These are phyloP conservation scores for Eupithecia centaureata DNA, from an alignment of 2,888 invertebrate species.

Conservation along the genomic window DNA sequence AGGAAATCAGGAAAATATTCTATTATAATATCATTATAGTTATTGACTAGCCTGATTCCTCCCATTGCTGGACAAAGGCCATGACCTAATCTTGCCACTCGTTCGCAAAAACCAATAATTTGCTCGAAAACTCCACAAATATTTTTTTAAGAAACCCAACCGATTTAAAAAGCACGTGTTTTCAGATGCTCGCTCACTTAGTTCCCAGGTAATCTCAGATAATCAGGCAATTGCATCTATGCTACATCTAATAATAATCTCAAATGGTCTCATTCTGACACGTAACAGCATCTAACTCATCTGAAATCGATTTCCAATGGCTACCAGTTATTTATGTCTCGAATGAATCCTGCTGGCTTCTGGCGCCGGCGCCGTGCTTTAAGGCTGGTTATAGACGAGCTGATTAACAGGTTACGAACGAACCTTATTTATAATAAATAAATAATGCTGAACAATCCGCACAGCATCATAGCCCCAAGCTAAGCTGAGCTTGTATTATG, in stretches of 20 bases:
- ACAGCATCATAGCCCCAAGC: no score
- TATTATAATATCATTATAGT: no score
- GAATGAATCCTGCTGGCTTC: constrained; percentile 18
- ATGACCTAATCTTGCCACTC: no score
- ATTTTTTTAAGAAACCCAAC: no score
- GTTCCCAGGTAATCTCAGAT: not conserved
- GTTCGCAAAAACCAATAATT: no score
- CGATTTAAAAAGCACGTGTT: not conserved
- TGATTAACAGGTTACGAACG: not conserved
- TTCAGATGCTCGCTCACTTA: not conserved
- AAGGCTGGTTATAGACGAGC: constrained; percentile 17
- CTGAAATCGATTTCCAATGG: constrained; percentile 22
- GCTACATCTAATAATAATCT: constrained; percentile 1
- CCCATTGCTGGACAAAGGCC: no score
- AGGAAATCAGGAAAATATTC: no score
- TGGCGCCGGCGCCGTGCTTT: constrained; percentile 31
- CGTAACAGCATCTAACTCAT: constrained; percentile 7
- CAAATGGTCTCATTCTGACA: not conserved
- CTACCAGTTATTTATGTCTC: constrained; percentile 28
- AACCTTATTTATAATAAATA: no score
- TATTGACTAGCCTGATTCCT: no score
- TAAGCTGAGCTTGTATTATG: no score
- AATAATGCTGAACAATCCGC: no score
- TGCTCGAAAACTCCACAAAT: no score
- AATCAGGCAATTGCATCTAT: constrained; percentile 5